Base-by-base conservation (phyloP, 2,888 invertebrate genomes). In the Hypsopygia costalis region DNA sequence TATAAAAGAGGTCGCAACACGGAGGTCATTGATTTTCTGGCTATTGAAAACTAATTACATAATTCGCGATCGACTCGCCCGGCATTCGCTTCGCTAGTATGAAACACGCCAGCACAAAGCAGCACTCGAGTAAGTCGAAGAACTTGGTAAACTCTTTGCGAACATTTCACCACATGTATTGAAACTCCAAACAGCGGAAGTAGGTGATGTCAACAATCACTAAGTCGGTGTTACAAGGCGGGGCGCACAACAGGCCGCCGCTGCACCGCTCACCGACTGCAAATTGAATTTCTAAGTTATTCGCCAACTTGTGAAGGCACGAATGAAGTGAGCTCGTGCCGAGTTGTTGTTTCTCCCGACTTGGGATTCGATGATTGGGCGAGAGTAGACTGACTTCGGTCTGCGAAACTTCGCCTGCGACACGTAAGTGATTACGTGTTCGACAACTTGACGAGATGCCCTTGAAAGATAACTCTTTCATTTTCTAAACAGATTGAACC, bases 251-350 rank as follows among this genome's bases (percentile, higher is more conserved):
- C 58, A 58, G 52, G 55, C 62, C 52, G 51, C 47, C 48, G 58
- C 59, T 63, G 69, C 64, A 64, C 51, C 59, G 63, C 60, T 70
- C 72, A 65, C 67, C 64, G 67, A 62, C 69, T 69, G 69, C 63
- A 81, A 82, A 83, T 82, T 81, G 75, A 83, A 85, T 82, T 82
- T 68, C 79, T 65, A 82, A 83, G 81, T 82, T 83, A 79, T 81
- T 79, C 75, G 50, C 53, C 69, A 76, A 81, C 62, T 80, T 74
- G 64, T 62, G 70, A 71, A 72, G 69, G 65, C 74, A 69, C 67
- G 72, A 80, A 75, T 79, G 80, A 76, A 81, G 73, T 75, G 74
- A 75, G 74, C 74, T 79, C 68, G 76, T 70, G 69, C 58, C 55
- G 55, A 69, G 71, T 77, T 79, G 77, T 81, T 81, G 76, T 76